Base-by-base conservation (phyloP, 2,113 vertebrate genomes). In the Herpetotheres cachinnans region DNA sequence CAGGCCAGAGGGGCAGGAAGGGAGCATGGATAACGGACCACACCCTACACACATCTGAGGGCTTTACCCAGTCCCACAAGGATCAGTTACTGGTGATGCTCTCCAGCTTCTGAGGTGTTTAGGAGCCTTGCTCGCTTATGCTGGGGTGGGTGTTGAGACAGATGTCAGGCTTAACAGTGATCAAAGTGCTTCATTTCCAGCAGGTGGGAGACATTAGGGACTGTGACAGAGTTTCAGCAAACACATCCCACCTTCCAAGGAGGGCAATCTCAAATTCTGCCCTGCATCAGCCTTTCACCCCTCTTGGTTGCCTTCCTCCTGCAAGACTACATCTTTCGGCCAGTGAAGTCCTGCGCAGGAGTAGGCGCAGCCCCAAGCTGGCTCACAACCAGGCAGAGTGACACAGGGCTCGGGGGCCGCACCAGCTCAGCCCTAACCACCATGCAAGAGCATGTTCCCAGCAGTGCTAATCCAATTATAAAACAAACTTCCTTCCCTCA, bases 391-490 rank as follows among this genome's bases (percentile, higher is more conserved):
- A 86, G 44, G 50, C 8, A 1, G 49, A 82, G n/a, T 7, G 1
- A 46, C 44, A 38, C 1, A 0, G 55, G 76, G 70, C 52, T 32
- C 1, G 0, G 5, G 66, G 65, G n/a, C 73, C 0, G 1, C 0
- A 9, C 54, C 84, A 83, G 81, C 86, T 86, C 83, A 66, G 69
- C 38, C 38, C 59, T 2, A 4, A 81, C 55, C 8, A 1, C 59
- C 0, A 0, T 10, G 12, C 30, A 6, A 73, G 30, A 54, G 1
- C 38, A 3, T 58, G 77, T 54, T 94, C 82, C 87, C 82, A 82
- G 79, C 74, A 87, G 30, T 7, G 7, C 67, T 96, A 97, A 97
- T 96, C 97, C 95, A 72, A 93, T 97, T 96, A 96, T 3, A 4
- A 65, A 96, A 92, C 96, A 83, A 95, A 88, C 65, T 92, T 84